Evolutionary conservation across 2,888 invertebrate species (phyloP), one percentile per base, ranked within the genome.

Genomic region (Epinotia brunnichana): DNA sequence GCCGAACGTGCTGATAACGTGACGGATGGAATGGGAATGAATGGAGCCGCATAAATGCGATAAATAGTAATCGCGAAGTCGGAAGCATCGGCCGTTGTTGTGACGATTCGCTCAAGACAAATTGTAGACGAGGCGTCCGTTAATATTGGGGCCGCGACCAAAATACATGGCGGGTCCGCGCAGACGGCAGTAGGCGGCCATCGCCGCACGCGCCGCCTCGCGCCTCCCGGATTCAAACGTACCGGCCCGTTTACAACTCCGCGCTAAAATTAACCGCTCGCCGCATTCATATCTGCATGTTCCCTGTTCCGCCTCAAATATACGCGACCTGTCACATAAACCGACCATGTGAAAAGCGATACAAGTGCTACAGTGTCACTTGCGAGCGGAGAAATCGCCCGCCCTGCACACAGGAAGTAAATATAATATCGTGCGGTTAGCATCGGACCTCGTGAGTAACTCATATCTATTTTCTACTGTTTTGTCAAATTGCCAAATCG

Each of bases 81-180:
- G 89, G 90, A 91, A 90, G 88, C 81, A 82, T 83, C 81, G 80
- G 80, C 81, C 79, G 87, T 84, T 89, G 88, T 91, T 90, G 89
- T 90, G 90, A 90, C 86, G 91, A 92, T 89, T 88, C 84, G 86
- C 85, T 82, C 78, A 89, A 92, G 90, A 92, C 89, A 91, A 89
- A 92, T 92, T 85, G 91, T 90, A 87, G 89, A 91, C 90, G 85
- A 89, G 87, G 87, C 91, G 90, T 82, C 83, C 86, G 88, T 79
- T 89, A 77, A 84, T 85, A 92, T 91, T 91, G 92, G 90, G 93
- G 93, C 91, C 93, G 92, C 86, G 89, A 91, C 93, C 83, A 88
- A 93, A 93, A 93, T 92, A 92, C 90, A 90, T 88, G 87, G 84
- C 86, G 88, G 87, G 85, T 83, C 81, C 83, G 83, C 83, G 82